A percentile compares a stretch with the other conserved stretches of the same genome.
phyloP scores from a whole-genome alignment of 2,113 vertebrate species.

The Speoplatyrhinus poulsoni region DNA sequence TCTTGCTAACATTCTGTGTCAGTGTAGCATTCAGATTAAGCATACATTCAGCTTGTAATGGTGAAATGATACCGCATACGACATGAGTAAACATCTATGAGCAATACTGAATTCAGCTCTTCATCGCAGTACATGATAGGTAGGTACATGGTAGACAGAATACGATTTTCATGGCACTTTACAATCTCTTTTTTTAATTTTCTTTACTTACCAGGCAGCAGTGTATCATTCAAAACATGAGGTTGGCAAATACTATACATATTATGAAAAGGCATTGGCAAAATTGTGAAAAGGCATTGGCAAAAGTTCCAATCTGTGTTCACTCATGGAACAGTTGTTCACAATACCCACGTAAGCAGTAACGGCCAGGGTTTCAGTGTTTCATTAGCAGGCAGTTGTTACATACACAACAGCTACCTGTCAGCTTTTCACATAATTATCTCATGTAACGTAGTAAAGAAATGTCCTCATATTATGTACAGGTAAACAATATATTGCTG shows the following conservation, averaged over 20 bases:
- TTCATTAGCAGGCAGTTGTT: too few relatives aligned
- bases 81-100: constrained; percentile 53
- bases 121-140: constrained; percentile 31
- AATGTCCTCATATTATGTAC: constrained; percentile 54
- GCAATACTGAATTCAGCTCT: constrained; percentile 28
- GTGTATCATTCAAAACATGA: constrained; percentile 35
- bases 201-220: constrained; percentile 59
- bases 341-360: not conserved
- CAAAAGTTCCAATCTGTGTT: constrained; percentile 9
- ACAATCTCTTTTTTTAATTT: constrained; percentile 39
- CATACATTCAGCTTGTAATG: constrained; percentile 62
- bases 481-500: constrained; percentile 57
- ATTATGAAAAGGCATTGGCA: constrained; percentile 11
- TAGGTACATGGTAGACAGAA: constrained; percentile 40
- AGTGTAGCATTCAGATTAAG: constrained; percentile 16
- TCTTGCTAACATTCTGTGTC: constrained; percentile 27
- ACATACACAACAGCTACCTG: constrained; percentile 4
- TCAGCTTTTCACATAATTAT: constrained; percentile 35
- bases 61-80: constrained; percentile 49
- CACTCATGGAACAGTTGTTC: constrained; percentile 21
- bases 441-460: constrained; percentile 46
- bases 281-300: constrained; percentile 19
- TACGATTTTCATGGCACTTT: constrained; percentile 68
- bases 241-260: constrained; percentile 45
- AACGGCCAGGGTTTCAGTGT: too few relatives aligned